Evolutionary conservation across 1,140 invertebrate genomes (phyloP), one percentile per base, ranked within the genome.

Genomic region (Drosophila virilis): DNA sequence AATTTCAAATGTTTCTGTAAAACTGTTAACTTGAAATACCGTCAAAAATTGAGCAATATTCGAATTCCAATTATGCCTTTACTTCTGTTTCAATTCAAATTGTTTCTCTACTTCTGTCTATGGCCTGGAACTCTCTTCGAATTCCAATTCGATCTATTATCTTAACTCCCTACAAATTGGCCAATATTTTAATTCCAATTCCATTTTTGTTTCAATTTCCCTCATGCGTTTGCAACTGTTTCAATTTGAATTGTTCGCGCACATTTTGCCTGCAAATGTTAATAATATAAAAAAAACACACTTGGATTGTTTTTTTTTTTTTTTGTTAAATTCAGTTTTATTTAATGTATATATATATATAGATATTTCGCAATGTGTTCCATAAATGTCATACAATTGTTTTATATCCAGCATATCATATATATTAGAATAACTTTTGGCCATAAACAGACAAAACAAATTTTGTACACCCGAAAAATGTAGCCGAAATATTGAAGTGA

Each of bases 241-340:
- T 2, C 22, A 22, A 22, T 22, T 22, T 2, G 2, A 22, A 22
- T 22, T 22, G 22, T 22, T 17, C 17, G 17, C 17, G 17, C 17
- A 17, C 17, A 1, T 17, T 17, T 17, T 17, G 17, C 17, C 17
- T 1, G 17, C 22, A n/a, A 61, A 37, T 15, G 22, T 32, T n/a
- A 15, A 48, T 17, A 28, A 28, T 28, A 48, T 13, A n/a, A 43
- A 35, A 58, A 59, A 57, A n/a, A n/a, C n/a, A 28, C 12, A 0
- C 8, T 28, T 28, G 22, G 4, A 2, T 28, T 28, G 22, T 28
- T 42, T 52, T 38, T 1, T 12, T 45, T 9, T 40, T 57, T 62
- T 64, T 17, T 17, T 40, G 48, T 54, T 12, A 46, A 76, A 65
- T 60, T 76, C 52, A 61, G 55, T 72, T 76, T 70, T 60, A 76